phyloP scores from a whole-genome alignment of 2,113 vertebrate genomes.

The Phainopepla nitens region DNA sequence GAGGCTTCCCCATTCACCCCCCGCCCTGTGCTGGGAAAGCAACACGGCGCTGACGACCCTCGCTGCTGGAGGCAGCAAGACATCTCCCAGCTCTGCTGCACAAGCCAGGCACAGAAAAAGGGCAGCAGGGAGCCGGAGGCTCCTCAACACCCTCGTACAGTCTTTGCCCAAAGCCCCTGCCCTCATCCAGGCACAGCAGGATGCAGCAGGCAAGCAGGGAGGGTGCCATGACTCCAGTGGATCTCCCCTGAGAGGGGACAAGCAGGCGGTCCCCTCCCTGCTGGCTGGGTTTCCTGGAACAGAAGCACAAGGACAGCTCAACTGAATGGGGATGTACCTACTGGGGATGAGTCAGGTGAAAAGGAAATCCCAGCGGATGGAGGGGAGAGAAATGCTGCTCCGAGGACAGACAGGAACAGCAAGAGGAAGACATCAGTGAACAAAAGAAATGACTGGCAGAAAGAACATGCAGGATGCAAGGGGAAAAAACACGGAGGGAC shows the following conservation, averaged over 20 bases:
- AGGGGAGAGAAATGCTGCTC: conserved; percentile 4
- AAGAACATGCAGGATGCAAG: neutral
- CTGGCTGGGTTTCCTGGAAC: neutral
- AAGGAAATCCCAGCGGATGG: conserved; percentile 48
- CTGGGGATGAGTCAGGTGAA: conserved; percentile 44
- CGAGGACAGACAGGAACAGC: neutral
- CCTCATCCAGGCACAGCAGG: neutral
- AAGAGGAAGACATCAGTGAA: conserved; percentile 11
- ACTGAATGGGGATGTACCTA: neutral
- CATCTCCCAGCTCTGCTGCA: neutral
- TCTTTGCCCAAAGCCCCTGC: neutral
- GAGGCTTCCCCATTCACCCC: neutral
- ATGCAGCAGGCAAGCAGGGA: neutral
- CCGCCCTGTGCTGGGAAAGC: neutral
- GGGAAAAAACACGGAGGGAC: neutral
- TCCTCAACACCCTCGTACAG: accelerated
- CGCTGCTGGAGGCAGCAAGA: neutral
- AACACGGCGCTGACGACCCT: neutral
- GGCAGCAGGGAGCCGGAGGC: neutral
- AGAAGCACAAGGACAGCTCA: neutral
- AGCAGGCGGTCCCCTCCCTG: neutral
- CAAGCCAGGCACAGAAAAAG: neutral
- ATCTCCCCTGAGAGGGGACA: neutral
- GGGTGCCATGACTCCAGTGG: neutral
- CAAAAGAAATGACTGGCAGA: neutral